Conservation (phyloP, 2,113 vertebrate species). For the Rousettus leschenaultii region DNA sequence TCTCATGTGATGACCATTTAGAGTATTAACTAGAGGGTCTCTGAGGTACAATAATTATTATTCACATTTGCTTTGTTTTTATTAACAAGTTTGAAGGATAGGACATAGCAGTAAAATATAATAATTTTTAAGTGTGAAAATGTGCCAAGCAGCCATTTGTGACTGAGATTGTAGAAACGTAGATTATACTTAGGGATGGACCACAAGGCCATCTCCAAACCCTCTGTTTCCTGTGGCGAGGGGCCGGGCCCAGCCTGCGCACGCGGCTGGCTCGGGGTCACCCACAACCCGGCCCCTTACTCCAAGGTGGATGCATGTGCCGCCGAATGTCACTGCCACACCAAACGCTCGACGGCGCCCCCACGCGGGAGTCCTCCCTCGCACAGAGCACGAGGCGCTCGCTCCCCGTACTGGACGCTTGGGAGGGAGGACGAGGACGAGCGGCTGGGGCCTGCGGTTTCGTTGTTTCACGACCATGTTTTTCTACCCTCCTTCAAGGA, state of each 20-base stretch:
- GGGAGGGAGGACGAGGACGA: not conserved
- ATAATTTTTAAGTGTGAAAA: not conserved
- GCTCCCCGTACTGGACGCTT: not conserved
- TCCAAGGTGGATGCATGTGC: not conserved
- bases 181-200: not conserved
- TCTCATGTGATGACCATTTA: not conserved
- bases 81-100: not conserved
- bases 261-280: not conserved
- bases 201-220: not conserved
- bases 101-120: not conserved
- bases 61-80: conserved; percentile 3
- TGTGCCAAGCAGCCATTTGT: not conserved
- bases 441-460: not conserved
- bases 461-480: not conserved
- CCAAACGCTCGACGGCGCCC: not conserved
- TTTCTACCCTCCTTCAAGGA: not conserved
- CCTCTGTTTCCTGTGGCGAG: not conserved
- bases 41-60: not conserved
- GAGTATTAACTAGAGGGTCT: not conserved
- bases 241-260: not conserved
- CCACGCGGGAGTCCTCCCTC: not conserved
- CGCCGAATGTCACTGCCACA: not conserved
- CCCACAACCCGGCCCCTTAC: not conserved
- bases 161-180: not conserved
- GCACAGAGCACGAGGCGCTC: not conserved